Conservation (phyloP, 2,888 invertebrate genomes). For the Drosophila phalerata region DNA sequence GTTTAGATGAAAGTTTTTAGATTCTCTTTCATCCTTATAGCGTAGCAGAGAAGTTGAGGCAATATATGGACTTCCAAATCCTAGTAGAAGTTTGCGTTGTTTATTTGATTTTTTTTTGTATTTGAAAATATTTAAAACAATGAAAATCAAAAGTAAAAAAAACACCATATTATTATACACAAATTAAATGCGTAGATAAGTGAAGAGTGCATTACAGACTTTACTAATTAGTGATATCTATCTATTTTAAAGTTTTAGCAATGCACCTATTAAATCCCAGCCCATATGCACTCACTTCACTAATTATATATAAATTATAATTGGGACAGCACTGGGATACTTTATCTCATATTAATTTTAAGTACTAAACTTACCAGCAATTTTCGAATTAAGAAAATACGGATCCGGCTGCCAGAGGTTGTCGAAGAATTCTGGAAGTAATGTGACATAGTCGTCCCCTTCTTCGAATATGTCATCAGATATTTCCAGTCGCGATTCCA, state of each 20-base stretch:
- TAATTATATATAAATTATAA: slow-evolving; percentile 3
- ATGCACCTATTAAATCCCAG: slow-evolving; percentile 23
- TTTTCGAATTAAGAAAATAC: slow-evolving; percentile 94
- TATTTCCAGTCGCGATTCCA: slow-evolving; percentile 90
- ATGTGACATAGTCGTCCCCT: slow-evolving; percentile 92
- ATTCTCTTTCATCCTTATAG: slow-evolving; percentile 84
- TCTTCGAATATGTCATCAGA: slow-evolving; percentile 92
- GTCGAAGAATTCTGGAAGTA: slow-evolving; percentile 93
- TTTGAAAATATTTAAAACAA: slow-evolving; percentile 64
- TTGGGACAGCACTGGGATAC: background rate
- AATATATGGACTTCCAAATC: slow-evolving; percentile 85
- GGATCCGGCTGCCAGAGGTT: slow-evolving; percentile 96
- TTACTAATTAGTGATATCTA: slow-evolving; percentile 9
- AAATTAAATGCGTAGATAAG: slow-evolving; percentile 54
- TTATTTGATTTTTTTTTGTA: slow-evolving; percentile 39
- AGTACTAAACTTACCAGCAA: slow-evolving; percentile 88
- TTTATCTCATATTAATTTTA: background rate
- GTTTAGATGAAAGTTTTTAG: slow-evolving; percentile 85
- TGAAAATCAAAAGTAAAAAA: slow-evolving; percentile 58
- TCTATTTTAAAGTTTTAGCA: slow-evolving; percentile 9
- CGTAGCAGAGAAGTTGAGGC: slow-evolving; percentile 83
- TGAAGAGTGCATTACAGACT: slow-evolving; percentile 15
- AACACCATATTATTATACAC: slow-evolving; percentile 74
- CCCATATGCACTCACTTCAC: slow-evolving; percentile 24
- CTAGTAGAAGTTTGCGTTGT: slow-evolving; percentile 79